phyloP scores from a whole-genome alignment of 2,113 vertebrate species.

The Carettochelys insculpta region DNA sequence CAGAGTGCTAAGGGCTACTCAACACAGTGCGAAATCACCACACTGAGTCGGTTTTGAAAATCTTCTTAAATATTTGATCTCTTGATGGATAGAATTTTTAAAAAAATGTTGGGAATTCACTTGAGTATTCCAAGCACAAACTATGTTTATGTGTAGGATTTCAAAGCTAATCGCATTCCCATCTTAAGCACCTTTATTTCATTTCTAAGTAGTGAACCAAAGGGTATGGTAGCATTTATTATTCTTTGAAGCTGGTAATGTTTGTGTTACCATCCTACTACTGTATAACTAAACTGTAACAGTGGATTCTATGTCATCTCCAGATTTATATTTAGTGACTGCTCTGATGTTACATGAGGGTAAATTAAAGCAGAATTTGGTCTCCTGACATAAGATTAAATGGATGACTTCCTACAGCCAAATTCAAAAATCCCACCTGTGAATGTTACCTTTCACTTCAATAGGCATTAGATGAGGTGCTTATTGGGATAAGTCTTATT shows the following conservation, averaged over 20 bases:
- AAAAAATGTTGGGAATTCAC: slow-evolving; percentile 63
- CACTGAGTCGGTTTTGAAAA: slow-evolving; percentile 55
- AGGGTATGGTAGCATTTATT: slow-evolving; percentile 11
- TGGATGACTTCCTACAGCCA: neutral
- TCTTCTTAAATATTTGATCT: slow-evolving; percentile 47
- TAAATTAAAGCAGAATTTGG: neutral
- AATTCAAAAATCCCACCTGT: neutral
- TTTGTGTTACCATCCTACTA: neutral
- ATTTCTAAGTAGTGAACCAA: slow-evolving; percentile 48
- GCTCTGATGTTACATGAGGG: neutral
- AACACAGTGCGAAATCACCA: slow-evolving; percentile 34
- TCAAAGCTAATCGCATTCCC: slow-evolving; percentile 52
- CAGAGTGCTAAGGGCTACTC: slow-evolving; percentile 18
- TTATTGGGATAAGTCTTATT: neutral
- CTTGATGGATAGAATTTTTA: slow-evolving; percentile 40
- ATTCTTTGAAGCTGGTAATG: slow-evolving; percentile 17
- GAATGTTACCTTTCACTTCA: neutral
- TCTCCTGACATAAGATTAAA: neutral
- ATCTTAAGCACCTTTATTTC: slow-evolving; percentile 48
- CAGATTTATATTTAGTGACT: neutral
- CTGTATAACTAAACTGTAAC: neutral
- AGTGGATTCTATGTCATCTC: neutral
- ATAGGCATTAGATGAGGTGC: neutral
- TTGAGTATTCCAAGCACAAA: slow-evolving; percentile 44
- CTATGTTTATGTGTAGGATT: slow-evolving; percentile 52